Conservation (phyloP, 2,797 vertebrate genomes). For the Sorex maritimensis region DNA sequence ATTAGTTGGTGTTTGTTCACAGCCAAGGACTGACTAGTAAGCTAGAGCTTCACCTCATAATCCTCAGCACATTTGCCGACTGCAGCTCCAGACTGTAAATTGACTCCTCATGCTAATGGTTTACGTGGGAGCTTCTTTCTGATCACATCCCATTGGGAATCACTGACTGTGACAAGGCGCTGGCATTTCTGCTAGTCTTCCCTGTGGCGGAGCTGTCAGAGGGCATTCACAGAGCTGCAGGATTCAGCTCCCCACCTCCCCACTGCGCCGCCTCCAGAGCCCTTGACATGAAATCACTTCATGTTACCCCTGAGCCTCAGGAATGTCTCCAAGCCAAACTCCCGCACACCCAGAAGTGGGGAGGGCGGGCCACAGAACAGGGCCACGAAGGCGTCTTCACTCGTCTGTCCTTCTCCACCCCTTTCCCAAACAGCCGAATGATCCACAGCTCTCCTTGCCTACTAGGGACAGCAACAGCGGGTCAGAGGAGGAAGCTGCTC, state of each 20-base stretch:
- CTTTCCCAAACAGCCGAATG: too few relatives aligned
- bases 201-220: fast-evolving
- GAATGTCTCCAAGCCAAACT: slow-evolving; percentile 48
- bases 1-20: background rate
- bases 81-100: background rate
- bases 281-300: background rate
- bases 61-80: background rate
- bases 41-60: background rate
- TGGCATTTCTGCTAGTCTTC: fast-evolving
- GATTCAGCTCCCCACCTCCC: background rate
- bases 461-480: fast-evolving
- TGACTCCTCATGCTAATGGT: background rate
- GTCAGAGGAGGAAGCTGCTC: background rate
- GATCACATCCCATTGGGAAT: background rate
- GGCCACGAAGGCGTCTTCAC: fast-evolving
- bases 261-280: background rate
- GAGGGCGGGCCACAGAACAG: background rate
- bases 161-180: too few relatives aligned
- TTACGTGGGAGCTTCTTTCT: background rate
- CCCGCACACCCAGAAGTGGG: background rate
- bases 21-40: background rate
- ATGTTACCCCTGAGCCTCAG: background rate
- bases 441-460: background rate
- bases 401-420: too few relatives aligned
- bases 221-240: fast-evolving